Conservation (phyloP, 2,888 invertebrate species). For the Acleris literana region DNA sequence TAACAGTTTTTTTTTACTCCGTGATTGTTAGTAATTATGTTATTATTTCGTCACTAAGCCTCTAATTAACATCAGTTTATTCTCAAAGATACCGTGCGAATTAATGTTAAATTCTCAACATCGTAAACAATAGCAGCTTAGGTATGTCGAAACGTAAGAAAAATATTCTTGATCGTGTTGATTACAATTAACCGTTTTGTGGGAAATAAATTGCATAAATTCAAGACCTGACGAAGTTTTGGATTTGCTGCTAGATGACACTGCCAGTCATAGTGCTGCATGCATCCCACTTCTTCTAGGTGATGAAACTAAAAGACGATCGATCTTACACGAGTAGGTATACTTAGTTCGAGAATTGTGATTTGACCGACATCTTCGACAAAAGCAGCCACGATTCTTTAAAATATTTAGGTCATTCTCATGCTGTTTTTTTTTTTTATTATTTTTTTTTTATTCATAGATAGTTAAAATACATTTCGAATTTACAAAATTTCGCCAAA, state of each 20-base stretch:
- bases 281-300: background rate
- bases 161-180: constrained; percentile 65
- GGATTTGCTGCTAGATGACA: constrained; percentile 56
- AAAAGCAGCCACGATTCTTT: no score
- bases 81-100: constrained; percentile 41
- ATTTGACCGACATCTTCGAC: no score
- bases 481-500: no score
- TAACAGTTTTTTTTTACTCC: background rate
- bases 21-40: constrained; percentile 11
- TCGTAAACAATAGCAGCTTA: constrained; percentile 46
- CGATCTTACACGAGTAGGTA: no score
- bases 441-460: no score
- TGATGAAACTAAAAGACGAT: no score
- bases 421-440: no score
- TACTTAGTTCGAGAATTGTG: no score
- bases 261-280: constrained; percentile 40
- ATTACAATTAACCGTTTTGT: constrained; percentile 71
- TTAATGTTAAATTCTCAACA: constrained; percentile 36
- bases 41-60: constrained; percentile 11
- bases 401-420: no score
- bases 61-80: constrained; percentile 27
- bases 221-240: constrained; percentile 64
- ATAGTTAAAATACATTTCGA: no score
- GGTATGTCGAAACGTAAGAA: constrained; percentile 60
- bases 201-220: constrained; percentile 70